A percentile compares a stretch with the other conserved stretches of the same genome.
These are phyloP conservation scores for Noctuana brunneofusca DNA, from an alignment of 2,888 invertebrate species.

Conservation along the genomic window DNA sequence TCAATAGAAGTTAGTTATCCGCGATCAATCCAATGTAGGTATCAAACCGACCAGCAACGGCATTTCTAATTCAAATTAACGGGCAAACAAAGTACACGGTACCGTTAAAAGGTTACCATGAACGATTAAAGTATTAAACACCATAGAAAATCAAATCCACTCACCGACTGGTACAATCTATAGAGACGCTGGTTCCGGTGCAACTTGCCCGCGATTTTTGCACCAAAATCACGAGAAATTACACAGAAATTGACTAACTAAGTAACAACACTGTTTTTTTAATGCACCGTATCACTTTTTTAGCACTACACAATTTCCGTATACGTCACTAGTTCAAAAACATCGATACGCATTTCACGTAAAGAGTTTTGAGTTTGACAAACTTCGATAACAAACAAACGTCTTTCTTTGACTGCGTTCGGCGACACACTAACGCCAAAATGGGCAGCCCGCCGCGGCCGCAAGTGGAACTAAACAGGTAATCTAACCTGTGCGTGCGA, in stretches of 20 bases:
- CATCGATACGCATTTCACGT: constrained; percentile 63
- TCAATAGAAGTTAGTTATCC: not conserved
- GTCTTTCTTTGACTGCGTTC: constrained; percentile 46
- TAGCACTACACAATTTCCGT: constrained; percentile 59
- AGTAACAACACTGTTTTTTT: constrained; percentile 48
- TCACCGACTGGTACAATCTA: constrained; percentile 61
- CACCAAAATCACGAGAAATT: constrained; percentile 67
- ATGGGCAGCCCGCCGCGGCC: constrained; percentile 42
- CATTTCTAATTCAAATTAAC: constrained; percentile 38
- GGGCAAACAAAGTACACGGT: constrained; percentile 33
- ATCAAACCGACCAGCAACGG: constrained; percentile 33
- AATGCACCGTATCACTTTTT: constrained; percentile 54
- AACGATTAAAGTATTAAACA: constrained; percentile 56
- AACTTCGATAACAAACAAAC: constrained; percentile 37
- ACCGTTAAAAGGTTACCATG: constrained; percentile 56
- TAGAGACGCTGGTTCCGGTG: constrained; percentile 68
- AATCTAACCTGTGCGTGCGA: constrained; percentile 39
- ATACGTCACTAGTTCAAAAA: constrained; percentile 52
- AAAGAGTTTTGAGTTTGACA: constrained; percentile 59
- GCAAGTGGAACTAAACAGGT: constrained; percentile 46
- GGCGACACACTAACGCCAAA: constrained; percentile 61
- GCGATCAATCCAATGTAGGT: constrained; percentile 5
- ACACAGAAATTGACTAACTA: constrained; percentile 46
- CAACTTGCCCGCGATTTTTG: constrained; percentile 68
- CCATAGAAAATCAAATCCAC: constrained; percentile 60